A percentile compares a stretch with the other conserved stretches of the same genome.
phyloP scores from a whole-genome alignment of 2,797 vertebrate genomes.

The Macropodus opercularis region DNA sequence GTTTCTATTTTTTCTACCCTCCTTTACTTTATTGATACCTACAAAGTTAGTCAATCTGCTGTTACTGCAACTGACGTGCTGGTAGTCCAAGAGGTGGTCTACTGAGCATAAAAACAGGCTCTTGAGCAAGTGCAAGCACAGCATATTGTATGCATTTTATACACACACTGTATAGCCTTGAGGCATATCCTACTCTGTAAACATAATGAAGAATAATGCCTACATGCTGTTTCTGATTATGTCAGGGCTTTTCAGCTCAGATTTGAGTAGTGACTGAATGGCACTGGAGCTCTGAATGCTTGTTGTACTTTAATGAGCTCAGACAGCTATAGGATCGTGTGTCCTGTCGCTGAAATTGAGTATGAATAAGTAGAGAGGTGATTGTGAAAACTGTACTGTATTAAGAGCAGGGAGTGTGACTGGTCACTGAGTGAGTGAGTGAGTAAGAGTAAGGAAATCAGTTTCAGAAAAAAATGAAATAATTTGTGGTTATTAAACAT shows the following conservation, averaged over 20 bases:
- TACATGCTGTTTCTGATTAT: slow-evolving; percentile 37
- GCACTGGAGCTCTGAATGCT: slow-evolving; percentile 23
- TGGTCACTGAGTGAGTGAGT: too few relatives aligned
- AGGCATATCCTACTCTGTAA: slow-evolving; percentile 31
- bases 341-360: slow-evolving; percentile 1
- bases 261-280: slow-evolving; percentile 22
- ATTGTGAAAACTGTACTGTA: slow-evolving; percentile 2
- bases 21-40: slow-evolving; percentile 1
- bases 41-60: slow-evolving; percentile 1
- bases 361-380: not conserved
- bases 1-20: not conserved
- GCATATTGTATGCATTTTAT: slow-evolving; percentile 33
- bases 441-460: too few relatives aligned
- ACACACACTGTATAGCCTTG: slow-evolving; percentile 8
- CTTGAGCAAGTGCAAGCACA: slow-evolving; percentile 25
- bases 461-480: too few relatives aligned
- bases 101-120: slow-evolving; percentile 13
- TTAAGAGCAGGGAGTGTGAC: not conserved
- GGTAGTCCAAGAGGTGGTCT: not conserved
- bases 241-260: slow-evolving; percentile 34
- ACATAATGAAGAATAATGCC: slow-evolving; percentile 30
- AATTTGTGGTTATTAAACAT: too few relatives aligned
- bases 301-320: slow-evolving; percentile 8
- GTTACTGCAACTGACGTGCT: slow-evolving; percentile 5
- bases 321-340: slow-evolving; percentile 16